Evolutionary conservation across 1,140 invertebrate species (phyloP).

Genomic region (Eubasilissa regina): DNA sequence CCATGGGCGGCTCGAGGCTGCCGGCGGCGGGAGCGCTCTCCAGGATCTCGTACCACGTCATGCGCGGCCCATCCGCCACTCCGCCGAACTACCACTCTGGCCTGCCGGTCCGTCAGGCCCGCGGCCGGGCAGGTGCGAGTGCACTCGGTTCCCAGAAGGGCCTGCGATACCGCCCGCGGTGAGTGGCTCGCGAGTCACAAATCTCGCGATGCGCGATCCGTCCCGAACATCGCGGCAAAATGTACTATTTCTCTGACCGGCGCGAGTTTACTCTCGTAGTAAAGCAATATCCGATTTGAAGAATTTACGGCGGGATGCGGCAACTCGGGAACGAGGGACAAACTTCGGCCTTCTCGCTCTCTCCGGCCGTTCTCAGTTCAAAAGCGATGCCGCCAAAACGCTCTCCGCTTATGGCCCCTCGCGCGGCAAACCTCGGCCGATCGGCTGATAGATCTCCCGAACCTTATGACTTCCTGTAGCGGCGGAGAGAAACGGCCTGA

Average conservation of each 20-base stretch:
- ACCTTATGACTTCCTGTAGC: constrained; percentile 43
- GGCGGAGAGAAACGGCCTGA: background rate
- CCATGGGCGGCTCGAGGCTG: constrained; percentile 75
- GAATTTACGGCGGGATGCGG: constrained; percentile 31
- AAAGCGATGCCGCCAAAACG: constrained; percentile 53
- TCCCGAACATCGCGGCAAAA: background rate
- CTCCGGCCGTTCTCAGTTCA: constrained; percentile 47
- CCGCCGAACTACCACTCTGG: background rate
- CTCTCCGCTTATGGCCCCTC: constrained; percentile 20
- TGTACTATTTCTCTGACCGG: no score
- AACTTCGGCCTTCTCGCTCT: constrained; percentile 33
- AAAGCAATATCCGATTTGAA: constrained; percentile 30
- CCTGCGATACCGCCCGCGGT: background rate
- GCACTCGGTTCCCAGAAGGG: background rate
- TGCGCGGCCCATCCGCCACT: constrained; percentile 53
- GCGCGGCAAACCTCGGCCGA: constrained; percentile 18
- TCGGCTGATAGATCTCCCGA: constrained; percentile 31
- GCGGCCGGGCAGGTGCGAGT: background rate
- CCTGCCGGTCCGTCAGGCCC: background rate
- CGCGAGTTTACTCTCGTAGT: background rate
- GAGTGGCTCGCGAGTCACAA: constrained; percentile 9
- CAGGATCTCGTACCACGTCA: constrained; percentile 73
- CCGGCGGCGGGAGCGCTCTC: constrained; percentile 70
- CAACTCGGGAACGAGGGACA: constrained; percentile 26
- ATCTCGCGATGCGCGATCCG: background rate